Evolutionary conservation across 53 echinoderm and acorn worm genomes (phyloP), one percentile per base, ranked within the genome.

Genomic region (Paelopatides confundens): DNA sequence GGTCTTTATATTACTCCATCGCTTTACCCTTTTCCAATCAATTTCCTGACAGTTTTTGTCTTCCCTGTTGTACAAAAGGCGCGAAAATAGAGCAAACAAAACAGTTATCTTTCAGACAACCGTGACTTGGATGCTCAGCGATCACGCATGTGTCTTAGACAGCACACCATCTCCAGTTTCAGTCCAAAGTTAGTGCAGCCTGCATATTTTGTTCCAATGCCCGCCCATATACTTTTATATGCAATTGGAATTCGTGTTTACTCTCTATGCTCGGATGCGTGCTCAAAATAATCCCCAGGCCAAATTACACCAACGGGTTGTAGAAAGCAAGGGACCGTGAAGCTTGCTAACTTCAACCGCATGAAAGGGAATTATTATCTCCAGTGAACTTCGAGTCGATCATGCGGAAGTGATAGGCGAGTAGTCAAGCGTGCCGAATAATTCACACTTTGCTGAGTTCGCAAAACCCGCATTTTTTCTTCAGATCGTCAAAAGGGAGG

Each of bases 251-350:
- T 33, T 54, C 81, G 54, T 54, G 81, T 81, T 81, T 81, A 81
- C 81, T 53, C 81, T 81, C n/a, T 49, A 81, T 54, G 81, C 53
- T 81, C 81, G 52, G 81, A 32, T 54, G 81, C 51, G 28, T 81
- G 58, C 58, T 34, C 53, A 81, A 81, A 81, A 54, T 54, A 81
- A 81, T 81, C 81, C 81, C 58, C 51, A 52, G 58, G 81, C 81
- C 58, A 81, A 81, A 81, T 81, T 81, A 81, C 81, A 81, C 81
- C 81, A 81, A 81, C 81, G 81, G 81, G 81, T 81, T 81, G 81
- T 81, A 49, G 43, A 49, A 74, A 5, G 81, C 81, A 81, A 33
- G 52, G 81, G 27, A 81, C 47, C 81, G 81, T 81, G 81, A 81
- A 81, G 81, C 81, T 81, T 53, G 58, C 81, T 34, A 81, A 81